Evolutionary conservation across 2,888 invertebrate species (phyloP), one percentile per base, ranked within the genome.

Genomic region (Smittia aterrima): DNA sequence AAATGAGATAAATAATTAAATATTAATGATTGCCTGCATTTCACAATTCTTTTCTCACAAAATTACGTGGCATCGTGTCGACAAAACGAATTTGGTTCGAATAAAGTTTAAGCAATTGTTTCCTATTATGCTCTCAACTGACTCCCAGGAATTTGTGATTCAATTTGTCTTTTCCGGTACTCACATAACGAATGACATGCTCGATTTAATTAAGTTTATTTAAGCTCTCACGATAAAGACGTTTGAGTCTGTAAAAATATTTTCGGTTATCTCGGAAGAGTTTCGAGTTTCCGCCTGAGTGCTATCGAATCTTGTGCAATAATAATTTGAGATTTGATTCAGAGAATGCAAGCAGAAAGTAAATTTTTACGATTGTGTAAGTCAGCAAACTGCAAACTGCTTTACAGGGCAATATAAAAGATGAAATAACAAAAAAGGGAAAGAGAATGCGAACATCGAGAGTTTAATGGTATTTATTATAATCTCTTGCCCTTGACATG

Each of bases 1-100:
- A 72, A 72, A 47, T 62, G 72, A 62, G 58, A 72, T 62, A 72
- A 27, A 62, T 72, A 72, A 25, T 72, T 72, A 72, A 58, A 72
- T 72, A 72, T 62, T 72, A 72, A 72, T 54, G 25, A 18, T 67
- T 47, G 67, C 24, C 40, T 67, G 67, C 67, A 67, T 67, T 41
- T 67, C 38, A 38, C 41, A 47, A 16, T 40, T 67, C 67, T 67
- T 67, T 67, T 22, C 41, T 67, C 41, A 67, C 41, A 16, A 18
- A 1, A 9, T 62, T 16, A 66, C 27, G n/a, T 27, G 3, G 7
- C 6, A 9, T 6, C 16, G 22, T 53, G 53, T 11, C 24, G 27
- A 11, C 32, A 32, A n/a, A 66, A n/a, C 16, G 47, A 47, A 47
- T 16, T 16, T 11, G 9, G 3, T n/a, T 47, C 16, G 16, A n/a